Base-by-base conservation (phyloP, 2,888 invertebrate species). In the Hyposoter dolosus region DNA sequence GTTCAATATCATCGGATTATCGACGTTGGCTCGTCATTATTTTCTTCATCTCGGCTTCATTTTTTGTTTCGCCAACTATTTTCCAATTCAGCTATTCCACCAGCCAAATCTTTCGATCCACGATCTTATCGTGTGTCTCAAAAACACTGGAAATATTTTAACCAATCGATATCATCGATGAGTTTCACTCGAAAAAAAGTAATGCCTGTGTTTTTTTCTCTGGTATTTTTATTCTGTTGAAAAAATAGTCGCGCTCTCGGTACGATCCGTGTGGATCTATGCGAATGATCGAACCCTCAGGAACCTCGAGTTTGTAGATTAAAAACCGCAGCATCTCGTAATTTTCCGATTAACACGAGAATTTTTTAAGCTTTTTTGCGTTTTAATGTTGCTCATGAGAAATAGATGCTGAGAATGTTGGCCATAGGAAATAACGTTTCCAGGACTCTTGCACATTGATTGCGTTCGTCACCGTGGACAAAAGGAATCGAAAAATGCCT, bases 1-100 rank as follows among this genome's bases (percentile, higher is more conserved):
- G 6, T 65, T 50, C 77, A 88, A 88, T 88, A 88, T 86, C 74
- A 66, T 81, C 79, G 82, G 86, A 80, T 87, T 85, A 88, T 63
- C 50, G 63, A 72, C 56, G n/a, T 81, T 81, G 28, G 43, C 4
- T 82, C 60, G 65, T 56, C 47, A 76, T 66, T 80, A 71, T 76
- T 82, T 35, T 7, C 40, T 45, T 65, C 47, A 68, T 81, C 71
- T 63, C 60, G n/a, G 4, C 10, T 40, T 32, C 40, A 40, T 40
- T 74, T 68, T 69, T 68, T 68, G 71, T 87, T 74, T 86, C 28
- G 19, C 53, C 10, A 76, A 69, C 10, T 40, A 15, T 68, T 77
- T 53, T 83, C 77, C 76, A 82, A 50, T 83, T 69, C 74, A 23
- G 60, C 32, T 72, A 82, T 86, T 50, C 32, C 50, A 23, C 19